Percentiles rank a stretch among this genome's conserved stretches.
phyloP scores from a whole-genome alignment of 2,113 vertebrate genomes.

The Lycaon pictus region DNA sequence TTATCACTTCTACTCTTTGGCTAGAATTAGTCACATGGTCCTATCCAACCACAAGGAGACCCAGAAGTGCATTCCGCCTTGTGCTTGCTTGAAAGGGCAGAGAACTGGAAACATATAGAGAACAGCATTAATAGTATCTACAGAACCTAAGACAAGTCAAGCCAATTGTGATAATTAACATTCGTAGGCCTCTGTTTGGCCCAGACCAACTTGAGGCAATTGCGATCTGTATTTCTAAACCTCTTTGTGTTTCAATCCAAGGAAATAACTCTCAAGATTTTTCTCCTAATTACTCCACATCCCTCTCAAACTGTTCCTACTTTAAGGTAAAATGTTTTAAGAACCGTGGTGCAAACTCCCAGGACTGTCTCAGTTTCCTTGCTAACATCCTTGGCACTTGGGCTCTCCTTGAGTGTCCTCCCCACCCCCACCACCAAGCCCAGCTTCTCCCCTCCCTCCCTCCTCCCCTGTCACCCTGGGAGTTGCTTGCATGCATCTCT shows the following conservation, averaged over 20 bases:
- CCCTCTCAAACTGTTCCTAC: not conserved
- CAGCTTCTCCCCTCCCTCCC: not conserved
- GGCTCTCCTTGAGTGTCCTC: not conserved
- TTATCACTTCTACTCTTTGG: not conserved
- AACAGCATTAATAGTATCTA: not conserved
- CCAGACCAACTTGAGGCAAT: not conserved
- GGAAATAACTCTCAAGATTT: not conserved
- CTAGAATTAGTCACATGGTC: not conserved
- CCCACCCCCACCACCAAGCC: not conserved
- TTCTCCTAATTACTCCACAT: not conserved
- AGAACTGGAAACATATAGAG: not conserved
- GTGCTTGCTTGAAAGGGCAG: not conserved
- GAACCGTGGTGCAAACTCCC: not conserved
- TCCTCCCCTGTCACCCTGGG: not conserved
- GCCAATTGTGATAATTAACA: not conserved
- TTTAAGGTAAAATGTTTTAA: slow-evolving; percentile 25
- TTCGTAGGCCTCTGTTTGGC: not conserved
- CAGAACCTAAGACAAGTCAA: not conserved
- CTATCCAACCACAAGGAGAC: not conserved
- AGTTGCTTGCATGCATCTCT: not conserved
- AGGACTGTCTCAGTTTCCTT: not conserved
- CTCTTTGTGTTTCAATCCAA: slow-evolving; percentile 29
- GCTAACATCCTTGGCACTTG: not conserved
- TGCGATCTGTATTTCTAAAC: not conserved
- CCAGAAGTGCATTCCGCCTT: not conserved